Evolutionary conservation across 2,797 vertebrate genomes (phyloP).

Genomic region (Brachymystax lenok): DNA sequence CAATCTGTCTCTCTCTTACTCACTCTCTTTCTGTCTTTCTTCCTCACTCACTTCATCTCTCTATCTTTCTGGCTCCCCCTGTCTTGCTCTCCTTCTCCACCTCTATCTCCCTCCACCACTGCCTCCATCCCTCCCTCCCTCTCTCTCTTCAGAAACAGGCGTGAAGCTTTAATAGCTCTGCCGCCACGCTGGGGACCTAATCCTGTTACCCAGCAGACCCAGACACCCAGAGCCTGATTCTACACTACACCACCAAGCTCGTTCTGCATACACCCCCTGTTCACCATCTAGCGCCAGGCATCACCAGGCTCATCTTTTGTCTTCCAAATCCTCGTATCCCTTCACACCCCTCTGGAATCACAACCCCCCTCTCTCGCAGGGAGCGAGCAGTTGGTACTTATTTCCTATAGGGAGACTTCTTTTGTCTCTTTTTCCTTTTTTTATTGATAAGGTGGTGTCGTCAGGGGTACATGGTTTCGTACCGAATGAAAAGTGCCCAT

Average conservation of each 20-base stretch:
- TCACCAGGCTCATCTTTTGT: not conserved
- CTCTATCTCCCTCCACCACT: not conserved
- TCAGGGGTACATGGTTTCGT: no score
- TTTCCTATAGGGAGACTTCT: no score
- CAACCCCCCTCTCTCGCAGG: fast-evolving
- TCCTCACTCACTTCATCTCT: no score
- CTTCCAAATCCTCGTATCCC: not conserved
- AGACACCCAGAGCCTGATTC: no score
- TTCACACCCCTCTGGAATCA: not conserved
- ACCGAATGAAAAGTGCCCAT: no score
- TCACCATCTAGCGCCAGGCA: not conserved
- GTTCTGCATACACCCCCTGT: not conserved
- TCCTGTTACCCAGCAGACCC: not conserved
- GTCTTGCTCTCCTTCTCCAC: not conserved
- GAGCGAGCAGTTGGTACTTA: no score
- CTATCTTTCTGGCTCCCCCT: no score
- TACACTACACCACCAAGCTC: no score
- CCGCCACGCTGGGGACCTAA: not conserved
- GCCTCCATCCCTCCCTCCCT: not conserved
- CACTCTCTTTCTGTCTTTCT: no score
- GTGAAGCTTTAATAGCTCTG: not conserved
- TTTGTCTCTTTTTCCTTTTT: no score
- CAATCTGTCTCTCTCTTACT: no score
- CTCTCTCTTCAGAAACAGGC: not conserved
- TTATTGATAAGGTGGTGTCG: not conserved